Conservation (phyloP, 2,113 vertebrate genomes). For the Pteruthius melanotis region DNA sequence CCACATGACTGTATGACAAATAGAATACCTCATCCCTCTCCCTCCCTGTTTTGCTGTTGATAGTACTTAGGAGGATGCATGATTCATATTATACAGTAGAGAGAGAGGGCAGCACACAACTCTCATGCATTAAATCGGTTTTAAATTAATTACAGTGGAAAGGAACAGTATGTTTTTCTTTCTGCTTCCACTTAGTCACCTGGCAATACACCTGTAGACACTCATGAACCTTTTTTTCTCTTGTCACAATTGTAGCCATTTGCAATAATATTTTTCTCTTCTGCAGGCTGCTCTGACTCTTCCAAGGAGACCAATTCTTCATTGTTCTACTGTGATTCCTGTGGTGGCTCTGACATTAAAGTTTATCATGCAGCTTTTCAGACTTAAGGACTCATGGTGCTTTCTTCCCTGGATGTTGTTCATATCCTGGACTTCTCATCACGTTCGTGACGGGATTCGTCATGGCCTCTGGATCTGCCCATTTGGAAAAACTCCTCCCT, state of each 20-base stretch:
- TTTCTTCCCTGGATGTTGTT: constrained; percentile 97
- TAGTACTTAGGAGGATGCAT: not conserved
- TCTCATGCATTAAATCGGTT: not conserved
- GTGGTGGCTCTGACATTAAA: constrained; percentile 82
- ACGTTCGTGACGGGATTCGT: constrained; percentile 88
- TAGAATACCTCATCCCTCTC: not conserved
- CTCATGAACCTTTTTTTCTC: not conserved
- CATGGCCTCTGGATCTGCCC: constrained; percentile 95
- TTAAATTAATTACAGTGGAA: not conserved
- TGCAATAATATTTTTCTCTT: not conserved
- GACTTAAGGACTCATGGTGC: constrained; percentile 91
- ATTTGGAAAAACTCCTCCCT: constrained; percentile 87
- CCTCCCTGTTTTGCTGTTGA: not conserved
- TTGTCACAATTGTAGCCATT: not conserved
- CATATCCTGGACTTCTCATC: constrained; percentile 92
- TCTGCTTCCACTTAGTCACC: not conserved
- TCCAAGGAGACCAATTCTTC: constrained; percentile 87
- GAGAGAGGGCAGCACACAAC: not conserved
- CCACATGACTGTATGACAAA: not conserved
- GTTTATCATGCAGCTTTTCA: constrained; percentile 84
- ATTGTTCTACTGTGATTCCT: constrained; percentile 91
- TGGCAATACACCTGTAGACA: not conserved
- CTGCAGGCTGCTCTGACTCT: constrained; percentile 86
- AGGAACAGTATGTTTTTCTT: not conserved
- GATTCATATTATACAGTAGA: not conserved